Conservation (phyloP, 2,888 invertebrate species). For the Eristalinus sepulchralis region DNA sequence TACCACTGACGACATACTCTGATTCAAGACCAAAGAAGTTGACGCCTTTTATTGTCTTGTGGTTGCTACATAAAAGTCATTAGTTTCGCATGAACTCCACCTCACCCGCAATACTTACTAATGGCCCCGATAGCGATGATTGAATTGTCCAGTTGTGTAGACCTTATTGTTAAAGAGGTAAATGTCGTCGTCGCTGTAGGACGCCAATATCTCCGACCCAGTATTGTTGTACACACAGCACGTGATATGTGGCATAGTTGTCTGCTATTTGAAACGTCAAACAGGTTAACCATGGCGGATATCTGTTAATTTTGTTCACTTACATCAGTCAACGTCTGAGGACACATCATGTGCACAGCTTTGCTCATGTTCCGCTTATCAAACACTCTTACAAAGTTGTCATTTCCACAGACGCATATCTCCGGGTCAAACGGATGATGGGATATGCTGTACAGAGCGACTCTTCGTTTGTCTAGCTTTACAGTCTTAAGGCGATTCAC, state of each 20-base stretch:
- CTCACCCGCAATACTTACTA: slow-evolving; percentile 76
- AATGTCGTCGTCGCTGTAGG: slow-evolving; percentile 96
- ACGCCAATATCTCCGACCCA: slow-evolving; percentile 95
- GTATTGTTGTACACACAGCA: slow-evolving; percentile 95
- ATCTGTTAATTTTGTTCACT: slow-evolving; percentile 22
- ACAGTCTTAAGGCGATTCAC: slow-evolving; percentile 82
- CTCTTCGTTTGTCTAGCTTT: slow-evolving; percentile 83
- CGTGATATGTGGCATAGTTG: slow-evolving; percentile 85
- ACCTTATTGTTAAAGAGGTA: slow-evolving; percentile 89
- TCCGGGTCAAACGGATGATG: slow-evolving; percentile 91
- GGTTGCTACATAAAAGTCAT: slow-evolving; percentile 82
- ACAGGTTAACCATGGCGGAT: not conserved
- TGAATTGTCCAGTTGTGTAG: slow-evolving; percentile 81
- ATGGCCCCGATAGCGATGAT: slow-evolving; percentile 85
- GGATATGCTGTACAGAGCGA: slow-evolving; percentile 93
- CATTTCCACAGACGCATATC: slow-evolving; percentile 92
- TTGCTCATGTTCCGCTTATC: slow-evolving; percentile 84
- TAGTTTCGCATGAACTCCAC: not conserved
- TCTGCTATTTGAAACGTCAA: slow-evolving; percentile 72
- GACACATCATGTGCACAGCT: slow-evolving; percentile 85
- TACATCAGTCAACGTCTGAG: slow-evolving; percentile 78
- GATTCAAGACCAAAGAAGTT: slow-evolving; percentile 96
- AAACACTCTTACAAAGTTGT: slow-evolving; percentile 89
- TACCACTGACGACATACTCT: slow-evolving; percentile 95
- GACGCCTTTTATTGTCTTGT: slow-evolving; percentile 92